These are phyloP conservation scores for Hafferia zeledoni DNA, from an alignment of 2,797 vertebrate genomes.

Conservation along the genomic window DNA sequence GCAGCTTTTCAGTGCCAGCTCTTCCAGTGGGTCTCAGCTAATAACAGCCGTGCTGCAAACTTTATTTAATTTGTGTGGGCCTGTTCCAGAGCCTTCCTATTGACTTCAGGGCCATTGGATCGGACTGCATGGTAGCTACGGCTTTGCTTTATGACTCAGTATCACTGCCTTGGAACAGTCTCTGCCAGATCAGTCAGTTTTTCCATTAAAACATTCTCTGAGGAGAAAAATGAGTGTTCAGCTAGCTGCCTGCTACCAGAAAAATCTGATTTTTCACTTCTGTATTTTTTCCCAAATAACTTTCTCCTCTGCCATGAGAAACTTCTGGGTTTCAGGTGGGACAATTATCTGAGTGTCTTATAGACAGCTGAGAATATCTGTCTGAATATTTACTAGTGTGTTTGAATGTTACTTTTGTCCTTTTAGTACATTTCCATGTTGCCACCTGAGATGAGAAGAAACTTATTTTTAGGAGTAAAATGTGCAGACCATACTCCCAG, in stretches of 20 bases:
- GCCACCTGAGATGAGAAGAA: constrained; percentile 2
- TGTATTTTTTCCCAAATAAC: not conserved
- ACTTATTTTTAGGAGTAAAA: not conserved
- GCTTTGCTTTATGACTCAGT: constrained; percentile 51
- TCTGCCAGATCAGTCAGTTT: constrained; percentile 38
- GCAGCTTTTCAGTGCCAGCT: constrained; percentile 25
- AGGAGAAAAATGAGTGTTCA: constrained; percentile 13
- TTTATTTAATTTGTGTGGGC: not conserved
- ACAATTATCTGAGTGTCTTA: not conserved
- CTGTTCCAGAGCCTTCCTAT: not conserved
- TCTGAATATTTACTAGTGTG: not conserved
- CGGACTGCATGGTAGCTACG: not conserved
- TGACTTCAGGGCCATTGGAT: not conserved
- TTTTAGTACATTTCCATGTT: not conserved
- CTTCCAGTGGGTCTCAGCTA: not conserved
- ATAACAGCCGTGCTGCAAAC: not conserved
- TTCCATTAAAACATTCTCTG: constrained; percentile 32
- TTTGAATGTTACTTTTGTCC: not conserved
- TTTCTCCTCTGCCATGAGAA: not conserved
- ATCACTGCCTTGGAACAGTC: not conserved
- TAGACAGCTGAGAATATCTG: not conserved
- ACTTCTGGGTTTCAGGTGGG: not conserved
- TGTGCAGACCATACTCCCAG: not conserved
- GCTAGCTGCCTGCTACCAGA: not conserved
- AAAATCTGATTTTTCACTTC: constrained; percentile 32